Evolutionary conservation across 2,113 vertebrate species (phyloP), one percentile per base, ranked within the genome.

Genomic region (Leptobrachium ailaonicum): DNA sequence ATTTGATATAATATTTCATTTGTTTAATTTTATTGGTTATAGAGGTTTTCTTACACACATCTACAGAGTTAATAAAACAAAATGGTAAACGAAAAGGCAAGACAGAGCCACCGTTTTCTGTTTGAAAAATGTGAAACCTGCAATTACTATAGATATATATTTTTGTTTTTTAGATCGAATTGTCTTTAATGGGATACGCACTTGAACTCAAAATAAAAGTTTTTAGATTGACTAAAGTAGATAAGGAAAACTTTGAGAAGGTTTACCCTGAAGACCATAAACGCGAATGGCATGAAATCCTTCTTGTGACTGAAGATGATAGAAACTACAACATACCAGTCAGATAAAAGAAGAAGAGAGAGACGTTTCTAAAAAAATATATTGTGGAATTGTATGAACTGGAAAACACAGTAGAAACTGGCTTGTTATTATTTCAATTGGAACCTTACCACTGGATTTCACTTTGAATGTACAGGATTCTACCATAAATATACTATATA

Each of bases 191-290:
- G 50, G 92, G 91, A 71, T 90, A 92, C 69, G 84, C 90, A 81
- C 89, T 95, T 77, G 84, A 92, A 87, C 84, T 94, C 42, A 93
- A 88, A 83, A 92, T 95, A 82, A 89, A 85, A 86, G 87, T 93
- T 75, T 92, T 93, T 84, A 90, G 91, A 76, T 85, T 94, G 56
- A 90, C 85, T 80, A 93, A 86, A 80, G 91, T 92, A 83, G 90
- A 91, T 73, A 90, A 89, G 43, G 89, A 88, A 80, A 89, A 91
- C 85, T 94, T 93, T 84, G 76, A 90, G 84, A 87, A 90, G 14
- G 88, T 54, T 70, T 94, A 90, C 72, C 89, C 89, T 0, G 88
- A 91, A 20, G 86, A 89, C 73, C 87, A 87, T 40, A 84, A 87
- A 82, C 83, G 90, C 71, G 92, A 94, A 62, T 93, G 93, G 92